Evolutionary conservation across 2,113 vertebrate species (phyloP).

Genomic region (Grallaria varia): DNA sequence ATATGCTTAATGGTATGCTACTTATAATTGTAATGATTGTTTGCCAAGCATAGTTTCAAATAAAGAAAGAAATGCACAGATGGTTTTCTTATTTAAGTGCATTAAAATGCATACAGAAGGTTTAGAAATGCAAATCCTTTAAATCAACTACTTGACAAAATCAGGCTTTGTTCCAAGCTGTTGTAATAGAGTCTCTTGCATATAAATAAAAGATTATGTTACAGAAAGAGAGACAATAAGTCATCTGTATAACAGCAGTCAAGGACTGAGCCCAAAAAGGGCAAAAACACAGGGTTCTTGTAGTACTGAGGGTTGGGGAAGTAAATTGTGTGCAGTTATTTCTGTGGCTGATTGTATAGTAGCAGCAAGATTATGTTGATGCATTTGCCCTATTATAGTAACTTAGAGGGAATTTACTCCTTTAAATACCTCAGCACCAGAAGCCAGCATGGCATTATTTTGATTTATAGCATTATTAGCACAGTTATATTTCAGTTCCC

Average conservation of each 20-base stretch:
- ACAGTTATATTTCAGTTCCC: neutral
- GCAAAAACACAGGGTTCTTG: neutral
- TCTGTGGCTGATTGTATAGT: neutral
- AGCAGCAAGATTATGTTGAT: slow-evolving; percentile 33
- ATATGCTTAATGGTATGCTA: neutral
- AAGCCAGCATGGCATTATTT: slow-evolving; percentile 21
- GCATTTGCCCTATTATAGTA: neutral
- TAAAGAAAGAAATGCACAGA: slow-evolving; percentile 40
- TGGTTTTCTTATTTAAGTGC: slow-evolving; percentile 57
- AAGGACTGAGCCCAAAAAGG: neutral
- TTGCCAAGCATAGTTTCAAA: slow-evolving; percentile 19
- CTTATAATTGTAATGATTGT: slow-evolving; percentile 41
- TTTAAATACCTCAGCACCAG: neutral
- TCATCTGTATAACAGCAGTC: slow-evolving; percentile 29
- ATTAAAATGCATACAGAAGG: slow-evolving; percentile 56
- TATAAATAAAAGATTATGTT: slow-evolving; percentile 35
- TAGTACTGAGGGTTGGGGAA: neutral
- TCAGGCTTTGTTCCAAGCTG: slow-evolving; percentile 44
- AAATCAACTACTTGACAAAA: slow-evolving; percentile 50
- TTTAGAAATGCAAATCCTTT: slow-evolving; percentile 64
- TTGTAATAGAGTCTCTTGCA: slow-evolving; percentile 21
- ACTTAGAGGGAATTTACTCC: neutral
- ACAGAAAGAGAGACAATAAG: slow-evolving; percentile 8
- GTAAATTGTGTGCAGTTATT: slow-evolving; percentile 17
- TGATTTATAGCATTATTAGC: slow-evolving; percentile 35